Conservation (phyloP, 1,140 invertebrate genomes). For the Anoplolepis gracilipes region DNA sequence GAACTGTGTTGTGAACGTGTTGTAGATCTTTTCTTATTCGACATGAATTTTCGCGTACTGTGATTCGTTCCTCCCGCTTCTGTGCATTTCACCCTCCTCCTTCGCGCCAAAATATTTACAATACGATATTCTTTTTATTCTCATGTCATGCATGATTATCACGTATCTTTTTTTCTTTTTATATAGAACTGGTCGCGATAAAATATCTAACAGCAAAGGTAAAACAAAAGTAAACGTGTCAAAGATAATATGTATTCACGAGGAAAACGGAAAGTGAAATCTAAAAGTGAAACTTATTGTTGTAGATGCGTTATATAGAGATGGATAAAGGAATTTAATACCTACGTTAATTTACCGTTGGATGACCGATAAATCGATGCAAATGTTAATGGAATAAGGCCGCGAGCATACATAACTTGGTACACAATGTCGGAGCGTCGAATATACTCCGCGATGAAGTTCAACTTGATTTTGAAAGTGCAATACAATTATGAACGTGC, state of each 20-base stretch:
- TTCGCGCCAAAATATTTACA: neutral
- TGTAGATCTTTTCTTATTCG: slow-evolving; percentile 9
- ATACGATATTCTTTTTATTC: neutral
- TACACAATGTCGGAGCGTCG: slow-evolving; percentile 23
- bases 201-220: neutral
- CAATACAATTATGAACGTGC: slow-evolving; percentile 30
- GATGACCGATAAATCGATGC: slow-evolving; percentile 35
- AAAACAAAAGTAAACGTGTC: neutral
- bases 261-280: too few relatives aligned
- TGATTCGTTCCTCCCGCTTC: neutral
- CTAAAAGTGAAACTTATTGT: neutral
- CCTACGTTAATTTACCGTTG: slow-evolving; percentile 18
- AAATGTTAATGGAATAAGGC: slow-evolving; percentile 38
- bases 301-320: neutral
- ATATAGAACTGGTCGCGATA: neutral
- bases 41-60: slow-evolving; percentile 30
- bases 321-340: neutral
- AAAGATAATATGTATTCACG: neutral
- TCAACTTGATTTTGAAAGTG: slow-evolving; percentile 50
- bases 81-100: too few relatives aligned
- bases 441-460: slow-evolving; percentile 31
- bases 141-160: neutral
- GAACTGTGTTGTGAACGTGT: slow-evolving; percentile 1
- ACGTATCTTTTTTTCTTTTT: too few relatives aligned
- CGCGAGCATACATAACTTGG: slow-evolving; percentile 8